Percentiles rank a stretch among this genome's conserved stretches.
These are phyloP conservation scores for Astropecten irregularis DNA, from an alignment of 53 echinoderm and acorn worm genomes.

Conservation along the genomic window DNA sequence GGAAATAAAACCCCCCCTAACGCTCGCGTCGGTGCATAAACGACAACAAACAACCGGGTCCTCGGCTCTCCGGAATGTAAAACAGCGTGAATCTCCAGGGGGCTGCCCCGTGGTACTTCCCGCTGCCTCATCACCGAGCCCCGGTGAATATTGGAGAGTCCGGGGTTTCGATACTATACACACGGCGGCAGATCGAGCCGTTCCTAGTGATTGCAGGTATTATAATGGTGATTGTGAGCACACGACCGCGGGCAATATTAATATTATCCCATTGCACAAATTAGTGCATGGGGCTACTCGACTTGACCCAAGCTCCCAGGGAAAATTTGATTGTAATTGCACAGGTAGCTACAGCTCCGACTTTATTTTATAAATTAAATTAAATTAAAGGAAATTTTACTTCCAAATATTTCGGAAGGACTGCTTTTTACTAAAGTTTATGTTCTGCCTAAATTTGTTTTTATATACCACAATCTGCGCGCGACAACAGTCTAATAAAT, in stretches of 20 bases:
- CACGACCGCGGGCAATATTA: slow-evolving; percentile 41
- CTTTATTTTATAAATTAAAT: no score
- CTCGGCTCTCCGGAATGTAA: no score
- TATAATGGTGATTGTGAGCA: slow-evolving; percentile 9
- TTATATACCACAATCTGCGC: no score
- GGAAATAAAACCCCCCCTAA: no score
- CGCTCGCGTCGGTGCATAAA: no score
- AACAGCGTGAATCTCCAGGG: not conserved
- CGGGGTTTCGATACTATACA: not conserved
- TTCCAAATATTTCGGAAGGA: no score
- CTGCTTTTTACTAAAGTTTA: no score
- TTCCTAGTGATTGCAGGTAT: slow-evolving; percentile 5
- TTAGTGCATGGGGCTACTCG: slow-evolving; percentile 4
- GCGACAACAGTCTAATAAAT: no score
- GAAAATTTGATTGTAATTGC: slow-evolving; percentile 38
- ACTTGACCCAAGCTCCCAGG: not conserved
- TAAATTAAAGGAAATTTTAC: no score
- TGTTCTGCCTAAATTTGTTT: no score
- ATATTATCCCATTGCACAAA: slow-evolving; percentile 48
- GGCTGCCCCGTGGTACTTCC: not conserved
- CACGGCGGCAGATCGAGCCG: no score
- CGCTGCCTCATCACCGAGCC: not conserved
- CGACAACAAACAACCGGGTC: no score
- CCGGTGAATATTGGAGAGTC: not conserved
- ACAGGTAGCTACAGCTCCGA: not conserved